Conservation (phyloP, 2,888 invertebrate genomes). For the Apodemia duryi region DNA sequence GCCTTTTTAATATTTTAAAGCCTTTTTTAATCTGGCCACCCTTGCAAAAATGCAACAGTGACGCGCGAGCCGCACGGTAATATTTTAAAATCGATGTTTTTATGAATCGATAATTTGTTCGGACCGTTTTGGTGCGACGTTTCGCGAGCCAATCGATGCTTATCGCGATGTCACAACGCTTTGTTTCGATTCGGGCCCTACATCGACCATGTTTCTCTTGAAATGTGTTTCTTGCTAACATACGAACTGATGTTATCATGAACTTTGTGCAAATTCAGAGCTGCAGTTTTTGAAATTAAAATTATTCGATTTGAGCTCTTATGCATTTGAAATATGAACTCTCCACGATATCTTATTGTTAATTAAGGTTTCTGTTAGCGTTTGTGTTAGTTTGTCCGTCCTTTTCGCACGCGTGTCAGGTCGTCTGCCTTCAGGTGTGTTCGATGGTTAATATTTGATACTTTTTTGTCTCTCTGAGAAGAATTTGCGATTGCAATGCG, state of each 20-base stretch:
- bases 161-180: constrained; percentile 75
- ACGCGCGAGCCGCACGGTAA: constrained; percentile 63
- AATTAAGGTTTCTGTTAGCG: constrained; percentile 27
- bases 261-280: constrained; percentile 52
- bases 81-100: constrained; percentile 78
- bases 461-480: constrained; percentile 63
- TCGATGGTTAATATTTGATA: constrained; percentile 74
- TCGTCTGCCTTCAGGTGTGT: constrained; percentile 71
- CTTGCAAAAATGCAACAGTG: constrained; percentile 59
- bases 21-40: constrained; percentile 47
- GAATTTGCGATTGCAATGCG: constrained; percentile 49
- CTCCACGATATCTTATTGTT: constrained; percentile 23
- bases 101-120: constrained; percentile 79
- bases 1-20: constrained; percentile 15
- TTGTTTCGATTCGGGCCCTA: constrained; percentile 73
- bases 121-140: constrained; percentile 73
- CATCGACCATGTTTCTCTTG: constrained; percentile 73
- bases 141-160: constrained; percentile 71
- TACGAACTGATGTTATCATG: constrained; percentile 69
- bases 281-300: constrained; percentile 33
- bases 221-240: constrained; percentile 78
- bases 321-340: constrained; percentile 32
- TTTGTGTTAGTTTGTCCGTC: constrained; percentile 46
- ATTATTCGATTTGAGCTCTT: constrained; percentile 42
- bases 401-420: constrained; percentile 70